phyloP scores from a whole-genome alignment of 2,113 vertebrate species.

The Nesogale talazaci region DNA sequence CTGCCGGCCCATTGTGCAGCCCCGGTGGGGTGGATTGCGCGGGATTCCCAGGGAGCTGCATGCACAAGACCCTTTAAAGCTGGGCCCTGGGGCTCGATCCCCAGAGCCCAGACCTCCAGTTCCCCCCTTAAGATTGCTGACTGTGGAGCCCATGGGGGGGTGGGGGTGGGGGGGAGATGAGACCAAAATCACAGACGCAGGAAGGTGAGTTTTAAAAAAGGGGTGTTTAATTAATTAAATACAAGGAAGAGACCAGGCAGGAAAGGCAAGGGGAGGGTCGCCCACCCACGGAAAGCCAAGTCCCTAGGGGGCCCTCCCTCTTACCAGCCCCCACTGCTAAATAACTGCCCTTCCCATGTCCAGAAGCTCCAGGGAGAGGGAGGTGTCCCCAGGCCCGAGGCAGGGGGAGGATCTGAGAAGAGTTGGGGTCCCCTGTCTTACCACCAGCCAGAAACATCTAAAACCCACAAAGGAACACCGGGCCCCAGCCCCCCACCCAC shows the following conservation, averaged over 20 bases:
- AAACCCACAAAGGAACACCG: background rate
- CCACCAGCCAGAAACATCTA: background rate
- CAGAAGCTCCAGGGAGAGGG: background rate
- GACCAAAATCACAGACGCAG: conserved; percentile 26
- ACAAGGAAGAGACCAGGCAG: conserved; percentile 61
- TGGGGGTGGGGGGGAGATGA: too few relatives aligned
- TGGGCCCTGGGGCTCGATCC: too few relatives aligned
- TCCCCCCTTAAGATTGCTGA: background rate
- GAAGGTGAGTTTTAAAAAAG: conserved; percentile 62
- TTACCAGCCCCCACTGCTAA: background rate
- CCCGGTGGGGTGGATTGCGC: background rate
- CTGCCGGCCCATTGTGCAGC: background rate
- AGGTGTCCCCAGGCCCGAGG: background rate
- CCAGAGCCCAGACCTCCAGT: background rate
- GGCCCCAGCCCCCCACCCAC: background rate
- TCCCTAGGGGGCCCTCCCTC: background rate
- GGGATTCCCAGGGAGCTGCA: too few relatives aligned
- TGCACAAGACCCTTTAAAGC: background rate
- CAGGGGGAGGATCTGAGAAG: background rate
- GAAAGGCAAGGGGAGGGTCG: background rate
- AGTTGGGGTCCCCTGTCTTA: background rate
- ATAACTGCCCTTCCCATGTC: conserved; percentile 21
- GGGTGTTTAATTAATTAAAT: conserved; percentile 79
- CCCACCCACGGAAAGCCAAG: conserved; percentile 28
- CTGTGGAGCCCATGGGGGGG: background rate